phyloP scores from a whole-genome alignment of 64 coral and sea anemone species.

The Platygyra sinensis region DNA sequence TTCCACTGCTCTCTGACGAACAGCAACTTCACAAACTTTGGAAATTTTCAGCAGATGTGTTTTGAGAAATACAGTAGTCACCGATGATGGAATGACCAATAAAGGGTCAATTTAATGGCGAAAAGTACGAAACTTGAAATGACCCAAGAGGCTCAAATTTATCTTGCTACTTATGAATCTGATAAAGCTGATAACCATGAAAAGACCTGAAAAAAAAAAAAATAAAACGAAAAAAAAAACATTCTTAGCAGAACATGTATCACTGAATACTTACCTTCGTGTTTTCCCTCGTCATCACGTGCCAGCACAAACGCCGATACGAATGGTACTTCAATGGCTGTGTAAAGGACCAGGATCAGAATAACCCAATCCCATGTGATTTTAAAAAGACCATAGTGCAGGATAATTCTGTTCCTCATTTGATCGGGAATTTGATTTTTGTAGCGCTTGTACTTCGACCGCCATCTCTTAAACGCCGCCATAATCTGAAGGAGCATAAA shows the following conservation, averaged over 20 bases:
- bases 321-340: slow-evolving; percentile 94
- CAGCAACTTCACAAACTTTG: too few species aligned
- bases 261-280: background rate
- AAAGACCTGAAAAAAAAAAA: too few species aligned
- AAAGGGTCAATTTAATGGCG: too few species aligned
- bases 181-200: too few species aligned
- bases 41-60: too few species aligned
- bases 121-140: too few species aligned
- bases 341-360: slow-evolving; percentile 86
- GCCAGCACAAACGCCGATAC: slow-evolving; percentile 80
- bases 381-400: slow-evolving; percentile 97
- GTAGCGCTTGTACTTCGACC: slow-evolving; percentile 80
- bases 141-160: too few species aligned
- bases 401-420: slow-evolving; percentile 93
- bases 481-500: slow-evolving; percentile 57
- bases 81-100: too few species aligned
- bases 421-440: slow-evolving; percentile 90
- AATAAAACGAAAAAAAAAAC: too few species aligned
- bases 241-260: background rate
- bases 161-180: too few species aligned
- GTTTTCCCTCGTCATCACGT: slow-evolving; percentile 13
- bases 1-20: too few species aligned
- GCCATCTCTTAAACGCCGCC: slow-evolving; percentile 95
- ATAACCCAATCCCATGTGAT: slow-evolving; percentile 99
- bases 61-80: too few species aligned